Evolutionary conservation across 2,888 invertebrate genomes (phyloP), one percentile per base, ranked within the genome.

Genomic region (Agrochola lychnidis): DNA sequence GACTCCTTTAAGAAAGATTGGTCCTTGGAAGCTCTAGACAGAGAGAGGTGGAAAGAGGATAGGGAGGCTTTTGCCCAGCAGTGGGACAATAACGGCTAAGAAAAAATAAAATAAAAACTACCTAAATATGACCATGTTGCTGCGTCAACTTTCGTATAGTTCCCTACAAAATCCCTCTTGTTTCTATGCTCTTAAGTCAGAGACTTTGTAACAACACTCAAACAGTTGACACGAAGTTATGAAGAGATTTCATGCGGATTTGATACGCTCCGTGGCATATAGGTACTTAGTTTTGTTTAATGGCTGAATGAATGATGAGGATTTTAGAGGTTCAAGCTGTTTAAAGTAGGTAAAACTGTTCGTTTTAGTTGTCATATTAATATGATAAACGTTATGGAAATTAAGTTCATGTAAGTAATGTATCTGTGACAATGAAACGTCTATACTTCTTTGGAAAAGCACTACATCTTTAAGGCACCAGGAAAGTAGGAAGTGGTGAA

Each of bases 131-230:
- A 51, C 6, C 51, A 51, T 51, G 7, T 22, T 22, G 3, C 51
- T 51, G 22, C 22, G 9, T 51, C 7, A 51, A 51, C 19, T 51
- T 51, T 22, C 9, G 22, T 51, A 51, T 51, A 22, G 7, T 22
- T 19, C 19, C 22, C 19, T 2, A 30, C 30, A 30, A 30, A 30
- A 30, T 30, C 30, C 30, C 30, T 30, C 30, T 9, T 25, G 10
- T 57, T 76, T 68, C 72, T 14, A 51, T 6, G 42, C n/a, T 76
- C 67, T 51, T n/a, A 22, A 75, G 62, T 72, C 53, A 42, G 30
- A 64, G 73, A 90, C 90, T 86, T 89, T 87, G 90, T 87, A 74
- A 86, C 70, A 67, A 68, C 67, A 70, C 69, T 85, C 36, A 76
- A 84, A 78, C 79, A 74, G 87, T 81, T 77, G 72, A 66, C 63